Percentiles rank a stretch among this genome's conserved stretches.
phyloP scores from a whole-genome alignment of 2,113 vertebrate species.

The Stegastes partitus region DNA sequence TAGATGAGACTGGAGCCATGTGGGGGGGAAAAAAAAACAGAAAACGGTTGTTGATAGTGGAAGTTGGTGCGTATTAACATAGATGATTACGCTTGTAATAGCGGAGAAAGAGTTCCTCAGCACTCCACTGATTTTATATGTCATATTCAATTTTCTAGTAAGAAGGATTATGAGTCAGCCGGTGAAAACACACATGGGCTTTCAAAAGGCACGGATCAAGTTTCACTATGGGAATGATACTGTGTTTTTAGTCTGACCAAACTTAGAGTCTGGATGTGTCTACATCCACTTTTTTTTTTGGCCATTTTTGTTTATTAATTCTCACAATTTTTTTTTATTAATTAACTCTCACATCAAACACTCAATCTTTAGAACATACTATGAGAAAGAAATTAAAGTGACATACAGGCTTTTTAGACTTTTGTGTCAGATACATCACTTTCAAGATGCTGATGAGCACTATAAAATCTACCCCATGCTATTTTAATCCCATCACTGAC shows the following conservation, averaged over 20 bases:
- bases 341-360: too few species aligned
- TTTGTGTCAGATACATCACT: too few species aligned
- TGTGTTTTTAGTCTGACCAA: not conserved
- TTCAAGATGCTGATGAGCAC: too few species aligned
- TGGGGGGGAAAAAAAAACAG: not conserved
- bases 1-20: slow-evolving; percentile 30
- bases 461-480: too few species aligned
- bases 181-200: slow-evolving; percentile 2
- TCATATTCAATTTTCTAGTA: not conserved
- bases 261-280: not conserved
- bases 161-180: slow-evolving; percentile 5
- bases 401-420: too few species aligned
- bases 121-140: slow-evolving; percentile 3
- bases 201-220: not conserved
- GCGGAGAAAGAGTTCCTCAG: not conserved
- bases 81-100: not conserved
- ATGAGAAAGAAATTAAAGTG: not conserved
- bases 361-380: not conserved
- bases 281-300: not conserved
- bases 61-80: not conserved
- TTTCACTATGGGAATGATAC: not conserved
- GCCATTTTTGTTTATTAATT: not conserved
- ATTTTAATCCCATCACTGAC: not conserved
- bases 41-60: slow-evolving; percentile 6
- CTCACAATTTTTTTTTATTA: too few species aligned